phyloP scores from a whole-genome alignment of 2,888 invertebrate genomes.

The Allolobophora icterica region DNA sequence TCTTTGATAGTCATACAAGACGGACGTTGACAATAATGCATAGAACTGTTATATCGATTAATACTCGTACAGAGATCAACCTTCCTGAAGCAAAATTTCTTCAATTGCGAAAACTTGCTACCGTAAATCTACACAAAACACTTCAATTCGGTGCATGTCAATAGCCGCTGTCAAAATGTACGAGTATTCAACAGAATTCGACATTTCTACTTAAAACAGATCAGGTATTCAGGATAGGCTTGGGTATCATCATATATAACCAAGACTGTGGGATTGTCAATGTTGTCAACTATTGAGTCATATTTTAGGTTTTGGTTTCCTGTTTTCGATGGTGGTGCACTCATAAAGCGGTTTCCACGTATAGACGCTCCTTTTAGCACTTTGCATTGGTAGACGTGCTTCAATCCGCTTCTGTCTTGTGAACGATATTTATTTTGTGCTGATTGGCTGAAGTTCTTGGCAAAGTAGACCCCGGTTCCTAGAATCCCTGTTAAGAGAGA shows the following conservation, averaged over 20 bases:
- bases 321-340: slow-evolving; percentile 35
- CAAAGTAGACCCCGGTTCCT: slow-evolving; percentile 60
- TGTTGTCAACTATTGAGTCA: slow-evolving; percentile 55
- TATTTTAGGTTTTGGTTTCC: slow-evolving; percentile 39
- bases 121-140: no score
- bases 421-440: slow-evolving; percentile 34
- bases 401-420: slow-evolving; percentile 38
- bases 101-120: no score
- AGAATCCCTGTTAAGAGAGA: slow-evolving; percentile 50
- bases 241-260: slow-evolving; percentile 59
- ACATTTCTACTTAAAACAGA: slow-evolving; percentile 48
- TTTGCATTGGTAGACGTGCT: slow-evolving; percentile 38
- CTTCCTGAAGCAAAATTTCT: no score
- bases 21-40: no score
- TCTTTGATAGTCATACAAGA: no score
- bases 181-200: no score
- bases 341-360: not conserved
- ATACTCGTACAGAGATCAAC: no score
- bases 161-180: no score
- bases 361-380: slow-evolving; percentile 42
- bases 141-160: no score
- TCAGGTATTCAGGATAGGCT: slow-evolving; percentile 58
- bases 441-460: slow-evolving; percentile 39
- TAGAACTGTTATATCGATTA: no score
- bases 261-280: slow-evolving; percentile 50